These are phyloP conservation scores for Zaprionus lachaisei DNA, from an alignment of 1,140 invertebrate genomes.

Conservation along the genomic window DNA sequence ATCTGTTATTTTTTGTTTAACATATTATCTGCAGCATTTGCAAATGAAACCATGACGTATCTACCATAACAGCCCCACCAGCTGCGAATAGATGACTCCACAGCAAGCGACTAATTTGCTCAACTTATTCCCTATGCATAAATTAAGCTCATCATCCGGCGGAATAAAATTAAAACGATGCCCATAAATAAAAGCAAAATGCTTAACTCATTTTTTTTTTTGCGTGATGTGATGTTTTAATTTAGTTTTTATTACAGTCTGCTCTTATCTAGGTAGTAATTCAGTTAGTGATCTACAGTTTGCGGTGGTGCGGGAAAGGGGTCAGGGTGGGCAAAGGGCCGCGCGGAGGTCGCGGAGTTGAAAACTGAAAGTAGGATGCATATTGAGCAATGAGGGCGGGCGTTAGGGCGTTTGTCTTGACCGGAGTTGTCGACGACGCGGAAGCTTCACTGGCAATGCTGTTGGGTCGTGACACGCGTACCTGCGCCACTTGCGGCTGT, in stretches of 20 bases:
- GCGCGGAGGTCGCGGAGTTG: conserved; percentile 60
- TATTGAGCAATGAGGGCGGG: conserved; percentile 44
- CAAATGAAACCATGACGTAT: not conserved
- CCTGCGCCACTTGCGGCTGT: conserved; percentile 9
- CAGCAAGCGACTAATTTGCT: not conserved
- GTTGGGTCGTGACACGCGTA: conserved; percentile 27
- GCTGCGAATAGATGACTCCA: not conserved
- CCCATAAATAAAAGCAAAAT: not conserved
- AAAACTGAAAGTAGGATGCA: conserved; percentile 63
- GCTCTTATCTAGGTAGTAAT: conserved; percentile 35
- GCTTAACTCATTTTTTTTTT: conserved; percentile 5
- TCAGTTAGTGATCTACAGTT: conserved; percentile 57
- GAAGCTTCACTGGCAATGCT: conserved; percentile 14
- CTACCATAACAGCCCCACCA: not conserved
- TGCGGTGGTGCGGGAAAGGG: conserved; percentile 63
- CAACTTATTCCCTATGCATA: not conserved
- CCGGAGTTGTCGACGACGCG: conserved; percentile 9
- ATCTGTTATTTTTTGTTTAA: conserved; percentile 53
- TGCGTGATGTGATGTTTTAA: conserved; percentile 1
- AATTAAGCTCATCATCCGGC: not conserved
- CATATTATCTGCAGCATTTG: not conserved
- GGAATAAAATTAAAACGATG: not conserved
- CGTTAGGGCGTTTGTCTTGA: conserved; percentile 14
- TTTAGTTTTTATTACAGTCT: conserved; percentile 4
- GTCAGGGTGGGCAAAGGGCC: conserved; percentile 74